Evolutionary conservation across 2,797 vertebrate genomes (phyloP), one percentile per base, ranked within the genome.

Genomic region (Pipistrellus kuhlii): DNA sequence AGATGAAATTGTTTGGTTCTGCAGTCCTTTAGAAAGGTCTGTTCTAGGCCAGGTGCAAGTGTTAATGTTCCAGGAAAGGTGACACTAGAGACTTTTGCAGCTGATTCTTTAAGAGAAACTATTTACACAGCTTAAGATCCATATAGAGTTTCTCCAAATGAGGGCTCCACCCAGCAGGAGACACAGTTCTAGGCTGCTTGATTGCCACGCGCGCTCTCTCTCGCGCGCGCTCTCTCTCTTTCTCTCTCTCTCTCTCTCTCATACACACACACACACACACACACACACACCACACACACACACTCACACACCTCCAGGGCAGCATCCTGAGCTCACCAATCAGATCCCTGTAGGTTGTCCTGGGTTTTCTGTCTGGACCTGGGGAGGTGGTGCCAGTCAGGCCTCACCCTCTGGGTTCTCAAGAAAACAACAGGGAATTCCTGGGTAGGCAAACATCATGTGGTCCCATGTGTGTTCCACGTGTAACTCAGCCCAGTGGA

Each of bases 401-500:
- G 41, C 41, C 23, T 59, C 5, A 0, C 46, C 23, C 21, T 35
- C 14, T 0, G 9, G 0, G 18, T 20, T 48, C 18, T 48, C 66
- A 1, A 27, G 9, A 11, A 2, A 8, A n/a, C 7, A 21, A 17
- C 17, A 71, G 35, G n/a, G 4, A 1, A 5, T 21, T 23, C 46
- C n/a, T 68, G 17, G 64, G 64, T 17, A 35, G n/a, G n/a, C 32
- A 68, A 32, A 35, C 17, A 17, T 35, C 35, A 12, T 10, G 14
- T 38, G 13, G 75, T 95, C 55, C 55, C 55, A 8, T 66, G 4
- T 48, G 44, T 48, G 25, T 53, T 23, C n/a, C 30, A 75, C 48
- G 20, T 93, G 86, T 93, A 75, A 51, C 77, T 87, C 17, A 87
- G 73, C 89, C 86, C 10, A 88, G 82, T 82, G 94, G 72, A 90